A percentile compares a stretch with the other conserved stretches of the same genome.
Conservation (phyloP, 1,140 invertebrate genomes). For the Bemisia tabaci region DNA sequence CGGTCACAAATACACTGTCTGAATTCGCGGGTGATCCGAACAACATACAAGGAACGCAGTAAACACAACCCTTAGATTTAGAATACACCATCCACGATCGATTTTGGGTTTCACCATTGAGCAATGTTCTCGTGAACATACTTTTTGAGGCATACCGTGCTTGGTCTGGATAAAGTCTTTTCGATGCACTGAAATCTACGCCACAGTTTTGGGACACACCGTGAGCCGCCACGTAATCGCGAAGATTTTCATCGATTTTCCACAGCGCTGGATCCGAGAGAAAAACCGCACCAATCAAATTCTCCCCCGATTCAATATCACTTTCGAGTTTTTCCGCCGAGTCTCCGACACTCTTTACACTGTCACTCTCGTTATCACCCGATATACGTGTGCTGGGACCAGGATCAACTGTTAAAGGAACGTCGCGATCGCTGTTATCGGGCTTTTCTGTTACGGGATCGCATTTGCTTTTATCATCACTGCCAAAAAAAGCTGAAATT, state of each 20-base stretch:
- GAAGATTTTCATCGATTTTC: constrained; percentile 9
- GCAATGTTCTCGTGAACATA: constrained; percentile 19
- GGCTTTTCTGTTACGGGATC: too few relatives aligned
- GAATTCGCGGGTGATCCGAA: constrained; percentile 16
- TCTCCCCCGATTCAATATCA: too few relatives aligned
- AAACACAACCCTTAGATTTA: constrained; percentile 19
- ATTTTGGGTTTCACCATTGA: constrained; percentile 21
- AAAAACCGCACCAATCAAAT: too few relatives aligned
- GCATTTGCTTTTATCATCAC: too few relatives aligned
- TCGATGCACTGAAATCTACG: constrained; percentile 9
- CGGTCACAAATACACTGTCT: too few relatives aligned
- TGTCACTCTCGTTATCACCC: too few relatives aligned
- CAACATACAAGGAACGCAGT: constrained; percentile 22
- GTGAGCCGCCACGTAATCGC: constrained; percentile 4
- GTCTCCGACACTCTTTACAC: too few relatives aligned
- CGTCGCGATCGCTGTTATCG: too few relatives aligned
- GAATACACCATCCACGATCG: constrained; percentile 24
- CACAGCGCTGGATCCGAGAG: constrained; percentile 5
- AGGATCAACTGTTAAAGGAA: too few relatives aligned
- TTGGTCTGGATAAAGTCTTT: constrained; percentile 15
- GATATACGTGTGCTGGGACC: too few relatives aligned
- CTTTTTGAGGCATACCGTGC: constrained; percentile 18
- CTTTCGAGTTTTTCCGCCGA: too few relatives aligned
- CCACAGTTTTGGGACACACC: constrained; percentile 5
- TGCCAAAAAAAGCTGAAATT: too few relatives aligned